Conservation (phyloP, 2,113 vertebrate genomes). For the Callithrix jacchus region DNA sequence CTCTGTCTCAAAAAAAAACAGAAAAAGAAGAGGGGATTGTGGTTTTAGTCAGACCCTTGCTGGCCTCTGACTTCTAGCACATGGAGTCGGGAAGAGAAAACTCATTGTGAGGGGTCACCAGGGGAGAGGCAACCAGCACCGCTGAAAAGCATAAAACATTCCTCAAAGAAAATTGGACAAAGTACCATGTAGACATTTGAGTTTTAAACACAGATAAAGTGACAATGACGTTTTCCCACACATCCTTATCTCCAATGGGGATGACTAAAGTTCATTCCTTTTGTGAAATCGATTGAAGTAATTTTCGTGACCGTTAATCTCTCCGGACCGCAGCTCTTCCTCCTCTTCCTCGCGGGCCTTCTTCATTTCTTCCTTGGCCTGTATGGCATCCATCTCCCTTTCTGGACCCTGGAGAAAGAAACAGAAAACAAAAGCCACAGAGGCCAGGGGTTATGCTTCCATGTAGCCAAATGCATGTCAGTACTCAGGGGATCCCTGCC, state of each 20-base stretch:
- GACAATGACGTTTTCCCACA: background rate
- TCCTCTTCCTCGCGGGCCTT: slow-evolving; percentile 59
- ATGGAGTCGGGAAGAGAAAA: background rate
- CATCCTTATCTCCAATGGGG: background rate
- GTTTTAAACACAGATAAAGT: background rate
- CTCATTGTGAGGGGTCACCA: rapidly evolving
- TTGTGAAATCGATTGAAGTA: background rate
- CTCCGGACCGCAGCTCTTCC: slow-evolving; percentile 42
- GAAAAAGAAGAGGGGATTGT: background rate
- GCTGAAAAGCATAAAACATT: background rate
- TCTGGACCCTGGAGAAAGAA: slow-evolving; percentile 62
- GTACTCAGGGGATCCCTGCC: background rate
- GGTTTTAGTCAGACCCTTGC: background rate
- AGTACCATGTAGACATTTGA: background rate
- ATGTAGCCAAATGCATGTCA: background rate
- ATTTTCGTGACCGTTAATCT: background rate
- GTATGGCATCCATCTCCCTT: slow-evolving; percentile 71
- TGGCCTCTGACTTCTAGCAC: background rate
- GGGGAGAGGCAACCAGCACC: background rate
- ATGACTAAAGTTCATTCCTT: slow-evolving; percentile 51
- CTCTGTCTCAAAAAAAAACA: background rate
- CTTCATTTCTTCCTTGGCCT: slow-evolving; percentile 67
- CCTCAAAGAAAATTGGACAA: slow-evolving; percentile 2
- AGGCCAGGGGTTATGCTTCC: background rate
- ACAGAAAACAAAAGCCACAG: background rate